A percentile compares a stretch with the other conserved stretches of the same genome.
phyloP scores from a whole-genome alignment of 2,888 invertebrate genomes.

The Empis livida region DNA sequence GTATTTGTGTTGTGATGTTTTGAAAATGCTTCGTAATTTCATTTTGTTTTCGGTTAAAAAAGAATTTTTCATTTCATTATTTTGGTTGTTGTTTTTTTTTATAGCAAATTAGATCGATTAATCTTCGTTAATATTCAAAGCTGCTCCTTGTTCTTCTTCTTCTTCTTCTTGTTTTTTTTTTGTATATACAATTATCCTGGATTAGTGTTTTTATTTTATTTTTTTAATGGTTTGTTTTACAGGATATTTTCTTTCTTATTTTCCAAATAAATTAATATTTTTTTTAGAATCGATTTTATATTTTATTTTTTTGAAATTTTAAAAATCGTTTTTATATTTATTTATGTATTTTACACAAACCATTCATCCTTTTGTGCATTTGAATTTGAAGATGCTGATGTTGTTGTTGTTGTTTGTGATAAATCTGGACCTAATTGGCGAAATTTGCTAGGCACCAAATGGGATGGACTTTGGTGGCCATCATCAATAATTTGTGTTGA shows the following conservation, averaged over 20 bases:
- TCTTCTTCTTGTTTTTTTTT: too few relatives aligned
- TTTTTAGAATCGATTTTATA: background rate
- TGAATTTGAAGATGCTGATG: conserved; percentile 53
- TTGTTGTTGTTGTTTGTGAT: conserved; percentile 50
- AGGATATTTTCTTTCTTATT: background rate
- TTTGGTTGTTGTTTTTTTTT: too few relatives aligned
- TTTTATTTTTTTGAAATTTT: background rate
- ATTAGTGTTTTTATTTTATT: background rate
- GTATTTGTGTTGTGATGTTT: background rate
- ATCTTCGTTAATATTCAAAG: too few relatives aligned
- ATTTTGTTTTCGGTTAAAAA: too few relatives aligned
- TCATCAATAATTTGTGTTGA: conserved; percentile 41
- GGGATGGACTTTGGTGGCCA: conserved; percentile 77
- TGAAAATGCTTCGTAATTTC: background rate
- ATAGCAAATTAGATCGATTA: too few relatives aligned
- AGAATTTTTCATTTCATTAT: too few relatives aligned
- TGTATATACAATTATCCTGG: too few relatives aligned
- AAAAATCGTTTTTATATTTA: background rate
- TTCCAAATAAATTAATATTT: too few relatives aligned
- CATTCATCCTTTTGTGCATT: conserved; percentile 83
- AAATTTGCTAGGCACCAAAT: conserved; percentile 86
- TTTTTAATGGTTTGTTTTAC: background rate
- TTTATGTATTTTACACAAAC: conserved; percentile 57
- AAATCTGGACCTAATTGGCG: conserved; percentile 39
- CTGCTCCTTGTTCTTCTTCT: too few relatives aligned